Evolutionary conservation across 2,797 vertebrate species (phyloP).

Genomic region (Heteromormyrus szaboi): DNA sequence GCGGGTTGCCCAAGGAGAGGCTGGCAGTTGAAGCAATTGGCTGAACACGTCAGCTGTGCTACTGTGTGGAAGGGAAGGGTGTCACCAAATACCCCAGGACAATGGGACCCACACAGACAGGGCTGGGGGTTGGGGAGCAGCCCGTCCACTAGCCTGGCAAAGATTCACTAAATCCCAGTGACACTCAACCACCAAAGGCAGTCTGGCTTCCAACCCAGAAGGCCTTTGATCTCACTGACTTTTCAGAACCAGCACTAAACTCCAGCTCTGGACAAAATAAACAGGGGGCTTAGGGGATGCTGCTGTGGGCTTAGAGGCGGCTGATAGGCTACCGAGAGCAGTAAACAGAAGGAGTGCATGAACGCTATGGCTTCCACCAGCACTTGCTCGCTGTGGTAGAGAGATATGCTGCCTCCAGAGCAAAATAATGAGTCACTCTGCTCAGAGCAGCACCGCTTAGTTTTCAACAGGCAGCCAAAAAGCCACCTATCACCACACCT

Average conservation of each 20-base stretch:
- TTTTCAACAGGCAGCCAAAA: background rate
- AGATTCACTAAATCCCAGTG: background rate
- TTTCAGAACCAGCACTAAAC: slow-evolving; percentile 59
- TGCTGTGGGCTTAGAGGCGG: background rate
- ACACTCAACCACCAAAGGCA: background rate
- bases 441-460: background rate
- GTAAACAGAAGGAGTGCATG: background rate
- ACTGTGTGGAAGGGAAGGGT: background rate
- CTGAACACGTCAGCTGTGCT: background rate
- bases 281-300: background rate
- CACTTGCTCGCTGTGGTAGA: background rate
- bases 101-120: background rate
- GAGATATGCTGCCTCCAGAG: background rate
- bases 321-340: background rate
- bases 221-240: slow-evolving; percentile 39
- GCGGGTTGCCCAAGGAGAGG: background rate
- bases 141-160: background rate
- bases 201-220: slow-evolving; percentile 27
- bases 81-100: background rate
- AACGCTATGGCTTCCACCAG: background rate
- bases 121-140: background rate
- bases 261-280: slow-evolving; percentile 63
- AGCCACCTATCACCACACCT: background rate
- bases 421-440: background rate
- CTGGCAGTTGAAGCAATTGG: background rate